These are phyloP conservation scores for Macropus fuliginosus DNA, from an alignment of 2,797 vertebrate genomes.

Conservation along the genomic window DNA sequence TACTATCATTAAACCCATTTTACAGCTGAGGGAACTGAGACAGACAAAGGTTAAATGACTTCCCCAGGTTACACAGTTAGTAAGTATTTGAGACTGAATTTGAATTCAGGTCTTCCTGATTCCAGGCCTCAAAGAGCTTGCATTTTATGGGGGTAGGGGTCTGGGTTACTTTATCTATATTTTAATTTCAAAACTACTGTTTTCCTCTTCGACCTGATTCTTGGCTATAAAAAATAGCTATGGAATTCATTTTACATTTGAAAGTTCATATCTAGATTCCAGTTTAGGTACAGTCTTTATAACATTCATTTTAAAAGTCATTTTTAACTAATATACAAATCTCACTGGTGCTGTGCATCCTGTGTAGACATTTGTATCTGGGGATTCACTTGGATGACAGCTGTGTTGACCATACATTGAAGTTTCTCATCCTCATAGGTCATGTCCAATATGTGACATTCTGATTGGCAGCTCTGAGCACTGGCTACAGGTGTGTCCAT, in stretches of 20 bases:
- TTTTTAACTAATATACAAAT: constrained; percentile 15
- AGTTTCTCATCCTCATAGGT: constrained; percentile 65
- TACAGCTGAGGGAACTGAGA: background rate
- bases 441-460: constrained; percentile 66
- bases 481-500: constrained; percentile 15
- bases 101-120: background rate
- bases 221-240: background rate
- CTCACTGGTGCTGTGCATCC: constrained; percentile 1
- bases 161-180: background rate
- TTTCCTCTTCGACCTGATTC: background rate
- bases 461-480: constrained; percentile 58
- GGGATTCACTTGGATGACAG: constrained; percentile 68
- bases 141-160: background rate
- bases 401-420: constrained; percentile 56
- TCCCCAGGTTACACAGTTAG: background rate
- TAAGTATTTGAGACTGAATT: background rate
- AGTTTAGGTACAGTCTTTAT: background rate
- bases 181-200: background rate
- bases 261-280: background rate
- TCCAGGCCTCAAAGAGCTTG: background rate
- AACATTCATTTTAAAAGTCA: background rate
- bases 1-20: background rate
- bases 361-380: constrained; percentile 41
- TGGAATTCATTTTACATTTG: background rate
- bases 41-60: background rate